Evolutionary conservation across 2,888 invertebrate genomes (phyloP), one percentile per base, ranked within the genome.

Genomic region (Sisyra terminalis): DNA sequence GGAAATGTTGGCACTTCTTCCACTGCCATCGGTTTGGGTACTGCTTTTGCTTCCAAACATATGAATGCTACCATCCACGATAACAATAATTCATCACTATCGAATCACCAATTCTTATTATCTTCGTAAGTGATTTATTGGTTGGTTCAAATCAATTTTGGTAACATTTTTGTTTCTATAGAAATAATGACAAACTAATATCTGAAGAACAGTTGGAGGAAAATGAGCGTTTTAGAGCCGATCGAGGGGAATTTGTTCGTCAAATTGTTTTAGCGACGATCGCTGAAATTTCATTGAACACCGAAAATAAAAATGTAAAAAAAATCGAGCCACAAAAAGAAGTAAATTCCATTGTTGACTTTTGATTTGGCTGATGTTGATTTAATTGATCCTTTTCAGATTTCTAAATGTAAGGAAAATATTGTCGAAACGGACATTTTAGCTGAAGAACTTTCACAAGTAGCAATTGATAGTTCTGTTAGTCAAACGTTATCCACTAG

Each of bases 171-270:
- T 37, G 30, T 32, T 24, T 38, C 39, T 31, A 13, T 37, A 44
- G 57, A 58, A 44, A 50, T 61, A 44, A 47, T 62, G 37, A 62
- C 61, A 32, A 63, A 57, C 66, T 69, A 59, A 64, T 75, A 58
- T 62, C 70, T 56, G 70, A 72, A 53, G 64, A 69, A 47, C 69
- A 70, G 45, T 66, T 70, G 53, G 65, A 69, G 48, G 63, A 63
- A 42, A 56, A 65, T 44, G 74, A 73, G 51, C 62, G 69, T 51
- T 67, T 70, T 52, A 67, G 72, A 46, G 71, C 73, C 47, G 76
- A 78, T 60, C 68, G 72, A 46, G 71, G 71, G 56, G 66, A 75
- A 53, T 82, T 78, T 64, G 75, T 79, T 47, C 78, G 79, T 61
- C 75, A 80, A 59, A 60, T 82, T 50, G 60, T 80, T 50, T 61